These are phyloP conservation scores for Canis aureus DNA, from an alignment of 2,113 vertebrate genomes.

Conservation along the genomic window DNA sequence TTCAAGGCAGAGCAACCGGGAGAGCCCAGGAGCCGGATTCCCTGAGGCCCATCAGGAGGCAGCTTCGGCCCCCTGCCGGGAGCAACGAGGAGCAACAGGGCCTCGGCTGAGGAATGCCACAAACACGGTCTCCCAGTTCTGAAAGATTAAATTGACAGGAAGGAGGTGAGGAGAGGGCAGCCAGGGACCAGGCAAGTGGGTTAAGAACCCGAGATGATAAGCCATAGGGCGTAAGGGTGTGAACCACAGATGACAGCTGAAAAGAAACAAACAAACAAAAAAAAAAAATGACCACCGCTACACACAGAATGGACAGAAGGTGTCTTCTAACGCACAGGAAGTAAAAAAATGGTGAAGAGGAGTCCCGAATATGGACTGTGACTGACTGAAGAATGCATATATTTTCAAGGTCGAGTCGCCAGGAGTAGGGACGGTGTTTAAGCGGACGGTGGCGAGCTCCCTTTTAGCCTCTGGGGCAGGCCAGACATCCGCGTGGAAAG, in stretches of 20 bases:
- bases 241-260: not conserved
- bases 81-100: rapidly evolving
- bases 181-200: not conserved
- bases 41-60: not conserved
- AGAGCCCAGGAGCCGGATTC: not conserved
- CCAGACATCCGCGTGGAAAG: not conserved
- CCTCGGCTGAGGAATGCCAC: not conserved
- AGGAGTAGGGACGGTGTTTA: not conserved
- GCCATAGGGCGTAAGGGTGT: not conserved
- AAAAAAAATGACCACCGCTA: not conserved
- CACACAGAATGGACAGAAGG: not conserved
- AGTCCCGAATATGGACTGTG: not conserved
- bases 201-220: not conserved
- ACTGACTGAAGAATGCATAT: not conserved
- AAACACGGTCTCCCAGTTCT: not conserved
- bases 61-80: not conserved
- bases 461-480: not conserved
- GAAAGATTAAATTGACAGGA: not conserved
- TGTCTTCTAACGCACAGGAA: not conserved
- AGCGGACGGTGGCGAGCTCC: not conserved
- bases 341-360: not conserved
- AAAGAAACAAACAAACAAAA: not conserved
- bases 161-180: not conserved
- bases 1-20: not conserved
- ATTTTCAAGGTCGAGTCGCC: not conserved